These are phyloP conservation scores for Melospiza georgiana DNA, from an alignment of 2,113 vertebrate species.

Conservation along the genomic window DNA sequence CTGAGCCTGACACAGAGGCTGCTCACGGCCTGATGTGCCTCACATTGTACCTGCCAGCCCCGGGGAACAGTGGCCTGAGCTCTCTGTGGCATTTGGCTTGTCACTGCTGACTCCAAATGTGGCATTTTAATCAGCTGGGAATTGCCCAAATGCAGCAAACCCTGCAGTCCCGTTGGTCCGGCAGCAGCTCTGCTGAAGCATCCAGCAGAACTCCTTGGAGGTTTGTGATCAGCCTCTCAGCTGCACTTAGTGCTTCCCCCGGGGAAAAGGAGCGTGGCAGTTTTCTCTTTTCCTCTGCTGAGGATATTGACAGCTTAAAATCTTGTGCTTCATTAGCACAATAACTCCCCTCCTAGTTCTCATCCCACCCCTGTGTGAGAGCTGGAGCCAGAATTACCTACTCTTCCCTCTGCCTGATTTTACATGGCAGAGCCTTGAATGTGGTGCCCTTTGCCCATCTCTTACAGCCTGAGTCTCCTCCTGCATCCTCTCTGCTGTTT, in stretches of 20 bases:
- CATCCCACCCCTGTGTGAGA: background rate
- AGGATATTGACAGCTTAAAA: background rate
- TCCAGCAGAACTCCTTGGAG: background rate
- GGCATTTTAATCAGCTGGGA: background rate
- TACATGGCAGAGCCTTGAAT: background rate
- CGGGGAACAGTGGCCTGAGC: background rate
- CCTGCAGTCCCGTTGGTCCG: accelerated
- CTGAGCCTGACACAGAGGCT: background rate
- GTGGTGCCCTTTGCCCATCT: background rate
- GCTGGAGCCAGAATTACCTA: background rate
- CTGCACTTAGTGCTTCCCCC: background rate
- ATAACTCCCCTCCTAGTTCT: background rate
- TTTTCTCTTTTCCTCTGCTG: background rate
- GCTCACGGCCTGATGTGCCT: background rate
- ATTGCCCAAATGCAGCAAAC: background rate
- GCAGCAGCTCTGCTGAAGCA: background rate
- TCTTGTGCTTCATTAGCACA: background rate
- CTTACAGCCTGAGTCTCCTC: background rate
- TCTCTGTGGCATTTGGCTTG: background rate
- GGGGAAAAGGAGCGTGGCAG: background rate
- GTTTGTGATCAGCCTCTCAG: background rate
- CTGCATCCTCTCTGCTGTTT: background rate
- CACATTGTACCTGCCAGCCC: accelerated
- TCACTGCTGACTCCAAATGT: background rate
- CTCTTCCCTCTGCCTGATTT: background rate